phyloP scores from a whole-genome alignment of 2,797 vertebrate genomes.

The Poeciliopsis presidionis region DNA sequence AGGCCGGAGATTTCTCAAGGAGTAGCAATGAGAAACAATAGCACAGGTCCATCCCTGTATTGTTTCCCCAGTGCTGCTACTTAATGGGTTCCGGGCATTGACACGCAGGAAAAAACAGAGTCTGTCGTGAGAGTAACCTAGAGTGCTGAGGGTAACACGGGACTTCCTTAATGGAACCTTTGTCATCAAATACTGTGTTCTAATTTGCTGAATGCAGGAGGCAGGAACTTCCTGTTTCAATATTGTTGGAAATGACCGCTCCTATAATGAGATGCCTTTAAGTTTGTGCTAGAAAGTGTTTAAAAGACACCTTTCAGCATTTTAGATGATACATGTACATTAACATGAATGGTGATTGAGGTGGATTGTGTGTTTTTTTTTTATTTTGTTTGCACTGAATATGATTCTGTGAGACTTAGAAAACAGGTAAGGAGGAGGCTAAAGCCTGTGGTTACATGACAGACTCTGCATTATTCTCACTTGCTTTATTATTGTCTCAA shows the following conservation, averaged over 20 bases:
- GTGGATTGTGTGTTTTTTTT: neutral
- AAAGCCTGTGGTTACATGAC: neutral
- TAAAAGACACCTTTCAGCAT: neutral
- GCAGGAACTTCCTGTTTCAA: constrained; percentile 68
- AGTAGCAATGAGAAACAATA: constrained; percentile 63
- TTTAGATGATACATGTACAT: constrained; percentile 9
- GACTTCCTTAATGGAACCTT: constrained; percentile 77
- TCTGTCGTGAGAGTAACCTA: constrained; percentile 53
- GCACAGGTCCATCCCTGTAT: constrained; percentile 69
- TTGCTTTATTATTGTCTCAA: neutral
- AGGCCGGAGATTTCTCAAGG: constrained; percentile 50
- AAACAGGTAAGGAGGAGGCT: neutral
- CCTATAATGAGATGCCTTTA: constrained; percentile 31
- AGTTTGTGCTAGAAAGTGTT: neutral
- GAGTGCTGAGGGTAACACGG: constrained; percentile 59
- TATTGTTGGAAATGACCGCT: constrained; percentile 62
- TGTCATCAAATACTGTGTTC: constrained; percentile 28
- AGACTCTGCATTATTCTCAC: neutral
- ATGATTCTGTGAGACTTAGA: neutral
- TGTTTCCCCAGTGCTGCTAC: constrained; percentile 66
- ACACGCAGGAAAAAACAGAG: constrained; percentile 79
- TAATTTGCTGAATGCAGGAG: constrained; percentile 69
- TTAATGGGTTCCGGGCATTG: constrained; percentile 78
- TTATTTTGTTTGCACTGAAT: neutral
- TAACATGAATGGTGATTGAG: neutral